A percentile compares a stretch with the other conserved stretches of the same genome.
Evolutionary conservation across 2,888 invertebrate genomes (phyloP).

Genomic region (Pediacus dermestoides): DNA sequence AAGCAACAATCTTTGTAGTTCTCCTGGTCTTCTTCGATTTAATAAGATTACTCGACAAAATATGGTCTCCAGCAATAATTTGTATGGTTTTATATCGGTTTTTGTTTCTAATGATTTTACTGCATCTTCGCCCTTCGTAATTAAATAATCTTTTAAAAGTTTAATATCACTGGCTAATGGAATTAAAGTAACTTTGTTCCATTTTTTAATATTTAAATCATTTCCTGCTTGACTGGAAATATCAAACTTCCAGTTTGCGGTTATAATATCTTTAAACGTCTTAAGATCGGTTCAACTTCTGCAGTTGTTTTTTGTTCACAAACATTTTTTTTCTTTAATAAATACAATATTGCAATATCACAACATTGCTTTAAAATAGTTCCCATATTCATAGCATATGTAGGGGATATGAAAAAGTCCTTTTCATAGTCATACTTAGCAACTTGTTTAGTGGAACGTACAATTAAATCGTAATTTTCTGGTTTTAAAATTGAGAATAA

Average conservation of each 20-base stretch:
- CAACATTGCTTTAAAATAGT: neutral
- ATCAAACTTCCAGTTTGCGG: constrained; percentile 19
- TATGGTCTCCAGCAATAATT: constrained; percentile 21
- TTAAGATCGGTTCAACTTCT: constrained; percentile 1
- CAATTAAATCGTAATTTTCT: constrained; percentile 14
- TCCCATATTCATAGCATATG: neutral
- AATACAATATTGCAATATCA: neutral
- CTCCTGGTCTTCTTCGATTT: constrained; percentile 30
- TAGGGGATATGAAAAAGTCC: neutral
- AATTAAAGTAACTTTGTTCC: constrained; percentile 23
- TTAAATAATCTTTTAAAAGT: constrained; percentile 15
- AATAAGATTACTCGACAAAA: constrained; percentile 29
- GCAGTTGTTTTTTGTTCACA: neutral
- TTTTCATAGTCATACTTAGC: neutral
- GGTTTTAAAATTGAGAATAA: constrained; percentile 15
- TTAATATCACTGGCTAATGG: constrained; percentile 19
- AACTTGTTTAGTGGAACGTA: constrained; percentile 12
- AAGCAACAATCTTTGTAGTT: constrained; percentile 29
- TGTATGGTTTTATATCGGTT: constrained; percentile 16
- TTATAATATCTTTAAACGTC: neutral
- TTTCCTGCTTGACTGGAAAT: constrained; percentile 16
- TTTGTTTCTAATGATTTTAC: neutral
- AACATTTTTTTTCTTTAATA: neutral
- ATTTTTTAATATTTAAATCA: constrained; percentile 23
- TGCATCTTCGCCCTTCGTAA: neutral